A percentile compares a stretch with the other conserved stretches of the same genome.
phyloP scores from a whole-genome alignment of 2,797 vertebrate genomes.

The Coregonus sp. region DNA sequence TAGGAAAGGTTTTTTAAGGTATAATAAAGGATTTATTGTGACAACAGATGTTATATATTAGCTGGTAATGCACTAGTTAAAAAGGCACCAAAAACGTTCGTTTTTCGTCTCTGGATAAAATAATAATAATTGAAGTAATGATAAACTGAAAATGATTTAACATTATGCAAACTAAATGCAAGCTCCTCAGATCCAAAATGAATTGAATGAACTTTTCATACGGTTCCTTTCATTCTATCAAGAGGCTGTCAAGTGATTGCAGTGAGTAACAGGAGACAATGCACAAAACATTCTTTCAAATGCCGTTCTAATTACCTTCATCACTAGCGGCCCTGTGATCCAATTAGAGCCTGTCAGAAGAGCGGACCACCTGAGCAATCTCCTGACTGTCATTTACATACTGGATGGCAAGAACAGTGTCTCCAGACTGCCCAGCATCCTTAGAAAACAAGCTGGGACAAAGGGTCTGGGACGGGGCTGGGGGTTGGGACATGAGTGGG shows the following conservation, averaged over 20 bases:
- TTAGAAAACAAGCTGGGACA: not conserved
- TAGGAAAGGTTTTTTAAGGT: not conserved
- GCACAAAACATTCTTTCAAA: slow-evolving; percentile 38
- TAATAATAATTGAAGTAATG: not conserved
- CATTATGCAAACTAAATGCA: slow-evolving; percentile 39
- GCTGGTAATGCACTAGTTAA: not conserved
- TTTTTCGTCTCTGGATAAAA: not conserved
- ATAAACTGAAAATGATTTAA: not conserved
- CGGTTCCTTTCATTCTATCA: slow-evolving; percentile 39
- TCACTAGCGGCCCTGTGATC: slow-evolving; percentile 43
- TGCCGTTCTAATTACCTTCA: slow-evolving; percentile 38
- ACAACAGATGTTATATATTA: not conserved
- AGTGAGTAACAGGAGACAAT: slow-evolving; percentile 12
- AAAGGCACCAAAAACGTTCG: not conserved
- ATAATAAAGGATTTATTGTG: not conserved
- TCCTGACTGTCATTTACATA: slow-evolving; percentile 31
- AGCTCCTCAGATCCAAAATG: slow-evolving; percentile 41
- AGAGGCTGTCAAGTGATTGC: slow-evolving; percentile 31
- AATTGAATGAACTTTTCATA: slow-evolving; percentile 41
- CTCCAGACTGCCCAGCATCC: not conserved
- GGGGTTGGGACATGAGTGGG: not conserved
- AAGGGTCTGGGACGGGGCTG: not conserved
- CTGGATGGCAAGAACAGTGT: not conserved
- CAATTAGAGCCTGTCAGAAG: slow-evolving; percentile 37
- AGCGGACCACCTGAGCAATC: slow-evolving; percentile 39